These are phyloP conservation scores for Palythoa caribaeorum DNA, from an alignment of 92 coral and sea anemone genomes.

Conservation along the genomic window DNA sequence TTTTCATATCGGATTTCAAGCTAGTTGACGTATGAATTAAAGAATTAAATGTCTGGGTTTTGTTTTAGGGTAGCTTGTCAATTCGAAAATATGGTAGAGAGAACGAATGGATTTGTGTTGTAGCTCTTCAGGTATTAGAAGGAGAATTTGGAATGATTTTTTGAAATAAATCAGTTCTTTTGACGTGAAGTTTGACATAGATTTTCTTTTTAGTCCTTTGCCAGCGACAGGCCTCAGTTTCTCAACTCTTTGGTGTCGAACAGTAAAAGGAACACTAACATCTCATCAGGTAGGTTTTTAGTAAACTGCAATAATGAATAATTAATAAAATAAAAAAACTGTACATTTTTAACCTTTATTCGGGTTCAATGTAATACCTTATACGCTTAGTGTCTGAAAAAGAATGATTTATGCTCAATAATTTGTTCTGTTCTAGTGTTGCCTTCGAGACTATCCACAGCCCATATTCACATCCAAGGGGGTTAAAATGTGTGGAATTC, in stretches of 20 bases:
- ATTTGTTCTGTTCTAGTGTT: slow-evolving; percentile 58
- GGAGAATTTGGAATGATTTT: neutral
- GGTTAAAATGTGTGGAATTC: slow-evolving; percentile 80
- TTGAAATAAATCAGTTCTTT: neutral
- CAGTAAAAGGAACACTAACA: slow-evolving; percentile 83
- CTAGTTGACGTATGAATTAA: too few relatives aligned
- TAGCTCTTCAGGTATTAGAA: neutral
- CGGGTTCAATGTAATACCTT: neutral
- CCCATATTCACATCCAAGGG: slow-evolving; percentile 88
- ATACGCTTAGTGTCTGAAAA: neutral
- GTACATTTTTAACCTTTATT: neutral
- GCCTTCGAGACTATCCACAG: slow-evolving; percentile 92
- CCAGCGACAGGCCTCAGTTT: slow-evolving; percentile 76
- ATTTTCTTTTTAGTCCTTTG: slow-evolving; percentile 66
- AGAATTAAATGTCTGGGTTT: too few relatives aligned
- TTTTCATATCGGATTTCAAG: too few relatives aligned
- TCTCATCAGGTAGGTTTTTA: slow-evolving; percentile 83
- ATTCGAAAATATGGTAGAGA: too few relatives aligned
- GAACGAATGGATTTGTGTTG: neutral
- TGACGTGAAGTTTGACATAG: neutral
- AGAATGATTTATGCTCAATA: too few relatives aligned
- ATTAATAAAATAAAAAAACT: too few relatives aligned
- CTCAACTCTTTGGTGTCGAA: slow-evolving; percentile 96
- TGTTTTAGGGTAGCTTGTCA: too few relatives aligned
- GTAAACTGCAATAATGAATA: too few relatives aligned